These are phyloP conservation scores for Telenomus remus DNA, from an alignment of 1,140 invertebrate species.

Conservation along the genomic window DNA sequence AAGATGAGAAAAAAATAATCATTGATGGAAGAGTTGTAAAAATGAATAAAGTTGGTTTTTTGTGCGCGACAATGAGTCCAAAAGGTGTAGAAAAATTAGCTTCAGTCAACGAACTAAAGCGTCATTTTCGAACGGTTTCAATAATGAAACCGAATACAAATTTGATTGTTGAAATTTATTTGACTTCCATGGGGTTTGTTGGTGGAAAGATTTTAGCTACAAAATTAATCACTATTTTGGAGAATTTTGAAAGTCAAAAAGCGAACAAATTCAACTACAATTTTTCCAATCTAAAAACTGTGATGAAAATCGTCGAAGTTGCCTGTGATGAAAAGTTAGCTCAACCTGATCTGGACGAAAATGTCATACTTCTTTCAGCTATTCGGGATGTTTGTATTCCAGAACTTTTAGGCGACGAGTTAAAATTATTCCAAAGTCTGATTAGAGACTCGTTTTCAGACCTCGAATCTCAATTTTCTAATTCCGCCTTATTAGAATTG, in stretches of 20 bases:
- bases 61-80: constrained; percentile 81
- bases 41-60: constrained; percentile 78
- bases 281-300: constrained; percentile 75
- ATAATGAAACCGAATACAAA: constrained; percentile 82
- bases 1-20: constrained; percentile 73
- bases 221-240: constrained; percentile 73
- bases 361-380: constrained; percentile 77
- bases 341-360: constrained; percentile 77
- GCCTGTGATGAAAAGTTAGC: constrained; percentile 78
- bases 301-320: constrained; percentile 71
- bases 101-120: constrained; percentile 81
- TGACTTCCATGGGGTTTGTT: constrained; percentile 81
- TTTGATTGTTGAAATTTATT: constrained; percentile 80
- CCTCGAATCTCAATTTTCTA: constrained; percentile 74
- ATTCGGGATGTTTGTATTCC: constrained; percentile 82
- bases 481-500: constrained; percentile 68
- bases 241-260: constrained; percentile 59
- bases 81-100: constrained; percentile 77
- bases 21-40: constrained; percentile 79
- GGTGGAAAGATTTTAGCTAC: constrained; percentile 77
- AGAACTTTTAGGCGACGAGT: constrained; percentile 79
- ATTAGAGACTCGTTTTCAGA: constrained; percentile 81
- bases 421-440: constrained; percentile 80
- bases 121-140: constrained; percentile 81
- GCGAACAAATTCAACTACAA: constrained; percentile 78